A percentile compares a stretch with the other conserved stretches of the same genome.
Conservation (phyloP, 2,797 vertebrate genomes). For the Pseudotriccus pelzelni region DNA sequence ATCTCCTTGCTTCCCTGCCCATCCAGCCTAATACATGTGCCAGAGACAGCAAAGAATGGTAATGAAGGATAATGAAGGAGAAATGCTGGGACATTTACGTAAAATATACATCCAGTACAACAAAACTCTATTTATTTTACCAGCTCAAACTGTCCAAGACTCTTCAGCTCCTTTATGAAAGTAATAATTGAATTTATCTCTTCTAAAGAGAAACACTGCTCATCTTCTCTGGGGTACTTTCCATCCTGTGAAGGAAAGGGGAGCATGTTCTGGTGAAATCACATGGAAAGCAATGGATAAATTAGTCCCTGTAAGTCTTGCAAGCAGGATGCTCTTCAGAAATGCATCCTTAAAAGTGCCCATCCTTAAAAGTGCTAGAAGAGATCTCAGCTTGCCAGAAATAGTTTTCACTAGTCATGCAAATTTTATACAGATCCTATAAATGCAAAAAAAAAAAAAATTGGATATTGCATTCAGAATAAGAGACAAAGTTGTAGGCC, state of each 20-base stretch:
- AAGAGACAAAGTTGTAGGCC: not conserved
- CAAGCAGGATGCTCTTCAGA: not conserved
- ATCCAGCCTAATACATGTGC: not conserved
- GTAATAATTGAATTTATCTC: constrained; percentile 80
- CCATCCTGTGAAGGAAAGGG: constrained; percentile 73
- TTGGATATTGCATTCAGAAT: not conserved
- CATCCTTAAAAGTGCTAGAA: not conserved
- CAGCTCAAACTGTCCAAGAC: constrained; percentile 83
- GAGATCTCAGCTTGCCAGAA: not conserved
- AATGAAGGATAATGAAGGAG: not conserved
- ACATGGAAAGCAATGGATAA: not conserved
- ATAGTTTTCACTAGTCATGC: not conserved
- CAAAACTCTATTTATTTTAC: constrained; percentile 70
- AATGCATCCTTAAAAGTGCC: not conserved
- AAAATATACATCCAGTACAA: not conserved
- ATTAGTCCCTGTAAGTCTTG: not conserved
- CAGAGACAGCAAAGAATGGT: not conserved
- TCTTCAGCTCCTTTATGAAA: constrained; percentile 83
- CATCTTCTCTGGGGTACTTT: constrained; percentile 71
- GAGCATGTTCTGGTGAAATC: not conserved
- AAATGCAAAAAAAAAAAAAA: not conserved
- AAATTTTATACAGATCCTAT: not conserved
- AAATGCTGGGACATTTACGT: not conserved
- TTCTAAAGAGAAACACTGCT: constrained; percentile 78
- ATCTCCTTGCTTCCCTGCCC: not conserved